Evolutionary conservation across 2,797 vertebrate genomes (phyloP).

Genomic region (Hoplostethus atlanticus): DNA sequence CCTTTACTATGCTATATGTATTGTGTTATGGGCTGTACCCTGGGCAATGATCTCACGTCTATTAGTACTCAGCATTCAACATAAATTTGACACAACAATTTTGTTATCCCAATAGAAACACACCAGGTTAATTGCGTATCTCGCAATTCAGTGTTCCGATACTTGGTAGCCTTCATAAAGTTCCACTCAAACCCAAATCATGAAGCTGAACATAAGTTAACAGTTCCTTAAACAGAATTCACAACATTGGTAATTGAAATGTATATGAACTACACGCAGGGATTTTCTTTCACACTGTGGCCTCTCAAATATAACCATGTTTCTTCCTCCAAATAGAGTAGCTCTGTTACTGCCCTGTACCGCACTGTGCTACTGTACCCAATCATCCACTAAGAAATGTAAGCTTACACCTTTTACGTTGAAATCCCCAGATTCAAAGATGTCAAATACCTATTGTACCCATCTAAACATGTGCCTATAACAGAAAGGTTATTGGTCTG

Average conservation of each 20-base stretch:
- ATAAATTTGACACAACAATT: constrained; percentile 40
- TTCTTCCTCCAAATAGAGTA: background rate
- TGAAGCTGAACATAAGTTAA: constrained; percentile 14
- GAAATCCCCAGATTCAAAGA: constrained; percentile 15
- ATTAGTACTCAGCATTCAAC: constrained; percentile 62
- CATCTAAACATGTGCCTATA: constrained; percentile 33
- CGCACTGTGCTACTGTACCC: constrained; percentile 1
- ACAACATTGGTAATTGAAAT: constrained; percentile 39
- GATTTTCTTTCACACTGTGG: background rate
- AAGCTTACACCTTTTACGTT: background rate
- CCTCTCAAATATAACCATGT: constrained; percentile 21
- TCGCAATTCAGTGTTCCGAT: constrained; percentile 33
- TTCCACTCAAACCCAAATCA: constrained; percentile 41
- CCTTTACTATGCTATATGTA: constrained; percentile 54
- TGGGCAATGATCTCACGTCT: constrained; percentile 43
- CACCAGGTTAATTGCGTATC: constrained; percentile 32
- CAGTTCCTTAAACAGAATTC: constrained; percentile 25
- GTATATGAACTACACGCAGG: background rate
- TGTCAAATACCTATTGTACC: constrained; percentile 7
- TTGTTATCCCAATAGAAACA: constrained; percentile 43
- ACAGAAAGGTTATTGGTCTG: constrained; percentile 47
- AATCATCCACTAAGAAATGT: constrained; percentile 1
- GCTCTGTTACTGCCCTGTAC: constrained; percentile 1
- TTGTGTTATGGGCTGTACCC: constrained; percentile 56
- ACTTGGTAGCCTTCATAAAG: constrained; percentile 33